Conservation (phyloP, 2,888 invertebrate genomes). For the Phania funesta region DNA sequence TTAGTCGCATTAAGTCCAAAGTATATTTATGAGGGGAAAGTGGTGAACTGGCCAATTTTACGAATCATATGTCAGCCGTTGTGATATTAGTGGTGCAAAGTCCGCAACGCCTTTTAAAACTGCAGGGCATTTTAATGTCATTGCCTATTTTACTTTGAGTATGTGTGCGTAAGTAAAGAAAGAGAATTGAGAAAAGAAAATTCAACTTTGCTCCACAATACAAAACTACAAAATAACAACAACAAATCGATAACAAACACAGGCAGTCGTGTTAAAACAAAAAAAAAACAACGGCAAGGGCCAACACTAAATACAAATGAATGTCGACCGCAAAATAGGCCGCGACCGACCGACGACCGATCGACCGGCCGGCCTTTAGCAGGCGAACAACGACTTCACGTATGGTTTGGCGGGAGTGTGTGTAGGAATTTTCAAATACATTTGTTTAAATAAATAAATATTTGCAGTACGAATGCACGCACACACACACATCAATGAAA, state of each 20-base stretch:
- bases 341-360: slow-evolving; percentile 43
- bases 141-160: background rate
- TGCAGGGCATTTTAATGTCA: background rate
- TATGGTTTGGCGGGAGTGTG: slow-evolving; percentile 20
- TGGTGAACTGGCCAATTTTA: too few species aligned
- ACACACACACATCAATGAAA: background rate
- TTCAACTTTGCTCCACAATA: slow-evolving; percentile 48
- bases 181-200: slow-evolving; percentile 22
- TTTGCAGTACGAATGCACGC: slow-evolving; percentile 2
- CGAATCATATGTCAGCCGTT: too few species aligned
- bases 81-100: too few species aligned
- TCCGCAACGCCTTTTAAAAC: background rate
- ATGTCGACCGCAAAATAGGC: slow-evolving; percentile 55
- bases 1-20: too few species aligned
- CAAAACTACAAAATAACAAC: slow-evolving; percentile 24
- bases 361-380: slow-evolving; percentile 45
- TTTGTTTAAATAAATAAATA: slow-evolving; percentile 33
- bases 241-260: slow-evolving; percentile 36
- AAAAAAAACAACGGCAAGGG: slow-evolving; percentile 20
- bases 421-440: background rate
- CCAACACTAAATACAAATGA: slow-evolving; percentile 23
- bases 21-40: too few species aligned
- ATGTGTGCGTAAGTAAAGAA: background rate
- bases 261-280: background rate
- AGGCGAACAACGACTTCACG: slow-evolving; percentile 30